Base-by-base conservation (phyloP, 92 coral and sea anemone genomes). In the Parazoanthus swiftii region DNA sequence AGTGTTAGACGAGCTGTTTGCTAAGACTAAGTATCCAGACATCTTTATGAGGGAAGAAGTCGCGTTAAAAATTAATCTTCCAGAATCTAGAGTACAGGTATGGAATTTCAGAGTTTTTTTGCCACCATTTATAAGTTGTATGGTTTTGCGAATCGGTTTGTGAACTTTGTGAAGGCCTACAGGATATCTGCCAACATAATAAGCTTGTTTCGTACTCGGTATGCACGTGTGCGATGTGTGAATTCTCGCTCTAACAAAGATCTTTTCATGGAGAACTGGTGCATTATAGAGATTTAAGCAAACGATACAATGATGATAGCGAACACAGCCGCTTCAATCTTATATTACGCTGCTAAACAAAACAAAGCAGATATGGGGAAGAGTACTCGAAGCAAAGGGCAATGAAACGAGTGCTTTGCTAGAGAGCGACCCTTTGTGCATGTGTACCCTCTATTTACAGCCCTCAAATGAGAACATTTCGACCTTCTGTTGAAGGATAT, bases 31-130 rank as follows among this genome's bases (percentile, higher is more conserved):
- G 67, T 97, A 97, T 86, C 99, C 99, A 35, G 99, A 97, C 79
- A 97, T 97, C 51, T 97, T 95, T 80, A 97, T 97, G 99, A 94
- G 99, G 58, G 99, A 97, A 85, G 99, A 97, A 79, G 98, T 97
- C 3, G 99, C 99, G 21, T 93, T 95, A 89, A 97, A 97, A 86
- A 97, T 97, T 8, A 95, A 88, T 77, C 96, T 97, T 5, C 98
- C 99, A 10, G 99, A 97, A 79, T 95, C 98, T 1, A 91, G 99
- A 89, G 99, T 97, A n/a, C 99, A 97, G 97, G 99, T 97, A 92
- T 71, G 39, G 14, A 11, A 42, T 67, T 46, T 20, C 10, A 44
- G 46, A 25, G 8, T n/a, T 44, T 9, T 9, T 23, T 21, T 48
- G 8, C 51, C 51, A 48, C 51, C 11, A 48, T 48, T n/a, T 74